Evolutionary conservation across 2,797 vertebrate species (phyloP), one percentile per base, ranked within the genome.

Genomic region (Melanotaenia nigrans): DNA sequence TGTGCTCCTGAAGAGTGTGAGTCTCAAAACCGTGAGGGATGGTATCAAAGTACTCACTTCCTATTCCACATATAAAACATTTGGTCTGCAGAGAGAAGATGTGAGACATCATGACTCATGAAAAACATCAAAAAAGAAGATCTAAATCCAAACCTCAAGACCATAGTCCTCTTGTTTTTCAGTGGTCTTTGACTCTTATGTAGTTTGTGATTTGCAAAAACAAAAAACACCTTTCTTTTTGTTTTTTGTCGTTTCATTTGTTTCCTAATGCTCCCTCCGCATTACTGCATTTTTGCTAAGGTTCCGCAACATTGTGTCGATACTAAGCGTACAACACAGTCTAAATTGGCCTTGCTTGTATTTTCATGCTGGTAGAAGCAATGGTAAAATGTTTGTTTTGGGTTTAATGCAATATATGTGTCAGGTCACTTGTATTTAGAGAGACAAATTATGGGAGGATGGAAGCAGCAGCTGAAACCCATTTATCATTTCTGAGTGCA

Each of bases 51-150:
- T 94, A 95, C 57, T 95, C 94, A 51, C 81, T 94, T 71, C 94
- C 94, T 62, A 93, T 92, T 75, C 93, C 94, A 85, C 94, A 95
- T 73, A 95, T 94, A 35, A 95, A 95, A 82, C 94, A 95, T 77
- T 95, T 95, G 51, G 94, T 95, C 94, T 95, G 84, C 79, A 74
- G 72, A 58, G 77, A 58, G 40, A 81, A 75, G 28, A 76, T 56
- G 25, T 16, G 49, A 63, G 12, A 86, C 8, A 40, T 6, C 45
- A 69, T 36, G 25, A 56, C 63, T 81, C 16, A 65, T 68, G 28
- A 32, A 68, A 47, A 12, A 35, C 20, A 61, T 13, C 1, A 24
- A 0, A 55, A 68, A 64, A 8, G 24, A 72, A 38, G 2, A 13
- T n/a, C 22, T 53, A 54, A 65, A 65, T 20, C n/a, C 22, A 62